A percentile compares a stretch with the other conserved stretches of the same genome.
phyloP scores from a whole-genome alignment of 1,140 invertebrate genomes.

The Cotesia glomerata region DNA sequence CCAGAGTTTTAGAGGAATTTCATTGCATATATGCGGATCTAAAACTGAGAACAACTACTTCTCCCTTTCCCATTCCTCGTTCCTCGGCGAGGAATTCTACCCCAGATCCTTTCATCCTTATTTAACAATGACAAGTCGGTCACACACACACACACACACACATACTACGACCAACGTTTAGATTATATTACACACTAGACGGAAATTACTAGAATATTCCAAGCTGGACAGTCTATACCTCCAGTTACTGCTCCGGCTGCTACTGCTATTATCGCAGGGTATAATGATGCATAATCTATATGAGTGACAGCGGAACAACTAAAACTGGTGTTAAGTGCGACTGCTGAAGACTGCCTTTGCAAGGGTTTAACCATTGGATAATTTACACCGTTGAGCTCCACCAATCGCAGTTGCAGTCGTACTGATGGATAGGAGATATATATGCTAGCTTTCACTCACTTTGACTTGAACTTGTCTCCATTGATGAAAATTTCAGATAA shows the following conservation, averaged over 20 bases:
- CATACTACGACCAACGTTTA: not conserved
- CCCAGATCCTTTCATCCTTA: not conserved
- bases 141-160: not conserved
- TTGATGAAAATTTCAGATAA: too few relatives aligned
- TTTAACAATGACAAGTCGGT: not conserved
- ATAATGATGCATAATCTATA: conserved; percentile 8
- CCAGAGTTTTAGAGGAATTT: conserved; percentile 25
- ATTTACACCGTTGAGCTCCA: conserved; percentile 7
- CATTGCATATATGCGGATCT: not conserved
- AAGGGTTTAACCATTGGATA: conserved; percentile 5
- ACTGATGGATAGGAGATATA: not conserved
- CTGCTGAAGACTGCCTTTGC: not conserved
- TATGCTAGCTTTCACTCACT: not conserved
- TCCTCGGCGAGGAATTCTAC: too few relatives aligned
- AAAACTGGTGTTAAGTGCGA: not conserved
- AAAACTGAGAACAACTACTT: conserved; percentile 8
- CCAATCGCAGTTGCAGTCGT: not conserved
- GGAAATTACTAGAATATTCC: conserved; percentile 6
- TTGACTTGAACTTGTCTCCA: not conserved
- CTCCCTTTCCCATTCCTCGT: not conserved
- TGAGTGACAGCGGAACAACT: conserved; percentile 1
- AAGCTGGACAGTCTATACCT: not conserved
- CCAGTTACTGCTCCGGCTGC: not conserved
- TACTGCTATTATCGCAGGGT: not conserved
- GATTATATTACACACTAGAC: not conserved